Evolutionary conservation across 1,140 invertebrate genomes (phyloP), one percentile per base, ranked within the genome.

Genomic region (Araneus ventricosus): DNA sequence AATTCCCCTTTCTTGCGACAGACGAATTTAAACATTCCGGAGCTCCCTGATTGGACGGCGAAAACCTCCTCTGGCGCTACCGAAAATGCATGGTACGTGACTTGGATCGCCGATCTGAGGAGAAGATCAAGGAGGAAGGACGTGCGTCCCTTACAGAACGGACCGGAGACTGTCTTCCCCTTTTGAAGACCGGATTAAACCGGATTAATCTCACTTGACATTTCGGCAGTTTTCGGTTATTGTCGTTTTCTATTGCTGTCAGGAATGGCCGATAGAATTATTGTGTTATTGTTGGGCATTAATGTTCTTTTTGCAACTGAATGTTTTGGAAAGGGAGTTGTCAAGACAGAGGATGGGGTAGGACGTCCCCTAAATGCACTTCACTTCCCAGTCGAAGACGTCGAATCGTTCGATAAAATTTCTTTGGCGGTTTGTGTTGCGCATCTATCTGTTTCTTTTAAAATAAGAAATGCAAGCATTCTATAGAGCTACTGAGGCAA

Each of bases 161-260:
- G 30, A 34, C 30, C 20, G 30, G 6, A 37, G 17, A 20, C 30
- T 34, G 20, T 20, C 30, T 75, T 30, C 14, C 34, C 6, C 39
- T n/a, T 2, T n/a, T n/a, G 80, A 52, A 41, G 14, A 27, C 6
- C 80, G 39, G 80, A n/a, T 52, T 37, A 41, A 37, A 80, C 34
- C 17, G 79, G 79, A 80, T 80, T 82, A 82, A 82, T 82, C 80
- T 24, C 80, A 45, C 79, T 80, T 39, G 79, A 82, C 41, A 82
- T 82, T 82, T 82, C 24, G 24, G 39, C 24, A 80, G 79, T 37
- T 39, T 37, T 10, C 24, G 37, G 34, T 80, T 80, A 82, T 82
- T 82, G 80, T 52, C 39, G 6, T 10, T 82, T 27, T 52, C 39
- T 27, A 82, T 82, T 52, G 41, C 41, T 14, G 39, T 52, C 6